Conservation (phyloP, 2,888 invertebrate species). For the Eupithecia centaureata region DNA sequence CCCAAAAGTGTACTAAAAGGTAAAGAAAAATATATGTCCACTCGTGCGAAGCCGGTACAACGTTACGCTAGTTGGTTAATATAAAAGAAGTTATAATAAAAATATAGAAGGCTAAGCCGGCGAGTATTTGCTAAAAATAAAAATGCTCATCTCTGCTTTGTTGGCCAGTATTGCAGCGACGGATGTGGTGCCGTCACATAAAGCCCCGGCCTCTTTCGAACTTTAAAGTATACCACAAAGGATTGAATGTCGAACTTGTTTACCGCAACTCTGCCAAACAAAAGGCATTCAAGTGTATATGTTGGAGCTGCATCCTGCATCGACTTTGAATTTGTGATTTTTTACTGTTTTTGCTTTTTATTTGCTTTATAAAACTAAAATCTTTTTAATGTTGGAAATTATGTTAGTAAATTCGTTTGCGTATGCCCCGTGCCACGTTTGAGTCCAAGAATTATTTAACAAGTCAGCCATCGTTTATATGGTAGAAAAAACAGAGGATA, state of each 20-base stretch:
- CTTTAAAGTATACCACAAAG: slow-evolving; percentile 77
- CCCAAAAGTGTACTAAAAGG: too few species aligned
- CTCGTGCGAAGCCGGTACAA: too few species aligned
- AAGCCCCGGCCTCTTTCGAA: slow-evolving; percentile 61
- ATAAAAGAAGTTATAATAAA: background rate
- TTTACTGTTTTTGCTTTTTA: background rate
- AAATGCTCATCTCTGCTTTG: slow-evolving; percentile 54
- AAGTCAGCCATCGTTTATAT: background rate
- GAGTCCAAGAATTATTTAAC: background rate
- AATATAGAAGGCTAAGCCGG: background rate
- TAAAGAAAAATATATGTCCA: too few species aligned
- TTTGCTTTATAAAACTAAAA: background rate
- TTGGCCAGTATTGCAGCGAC: slow-evolving; percentile 44
- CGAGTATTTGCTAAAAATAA: slow-evolving; percentile 53
- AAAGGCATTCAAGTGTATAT: slow-evolving; percentile 66
- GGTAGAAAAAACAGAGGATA: background rate
- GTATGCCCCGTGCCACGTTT: background rate
- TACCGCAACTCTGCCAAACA: slow-evolving; percentile 71
- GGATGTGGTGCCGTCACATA: slow-evolving; percentile 58
- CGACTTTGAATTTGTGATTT: background rate
- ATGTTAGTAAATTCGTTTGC: background rate
- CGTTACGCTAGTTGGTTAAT: too few species aligned
- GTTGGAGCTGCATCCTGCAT: slow-evolving; percentile 20
- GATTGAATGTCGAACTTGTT: slow-evolving; percentile 78
- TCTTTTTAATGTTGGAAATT: background rate